Conservation (phyloP, 2,113 vertebrate genomes). For the Xenopus borealis region DNA sequence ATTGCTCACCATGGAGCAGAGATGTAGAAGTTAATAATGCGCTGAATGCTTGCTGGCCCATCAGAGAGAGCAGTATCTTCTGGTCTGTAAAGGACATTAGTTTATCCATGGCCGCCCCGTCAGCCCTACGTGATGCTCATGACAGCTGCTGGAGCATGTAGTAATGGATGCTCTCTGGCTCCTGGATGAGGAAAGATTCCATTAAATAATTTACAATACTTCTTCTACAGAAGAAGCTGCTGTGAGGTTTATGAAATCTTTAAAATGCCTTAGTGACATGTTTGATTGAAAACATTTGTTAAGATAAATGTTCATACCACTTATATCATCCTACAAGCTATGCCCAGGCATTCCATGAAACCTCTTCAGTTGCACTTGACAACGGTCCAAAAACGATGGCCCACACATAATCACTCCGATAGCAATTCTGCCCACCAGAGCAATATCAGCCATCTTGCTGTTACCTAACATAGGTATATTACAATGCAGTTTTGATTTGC, state of each 20-base stretch:
- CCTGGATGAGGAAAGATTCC: conserved; percentile 8
- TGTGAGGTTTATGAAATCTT: conserved; percentile 18
- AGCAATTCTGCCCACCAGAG: no score
- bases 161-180: conserved; percentile 1
- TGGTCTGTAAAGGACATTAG: neutral
- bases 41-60: conserved; percentile 25
- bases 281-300: conserved; percentile 38
- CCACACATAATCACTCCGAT: no score
- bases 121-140: neutral
- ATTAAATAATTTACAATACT: conserved; percentile 39
- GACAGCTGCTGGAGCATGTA: conserved; percentile 20
- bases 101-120: neutral
- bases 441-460: no score
- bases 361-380: no score
- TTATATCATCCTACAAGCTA: no score
- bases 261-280: conserved; percentile 16
- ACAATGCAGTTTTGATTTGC: no score
- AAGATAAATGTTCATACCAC: neutral
- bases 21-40: conserved; percentile 4
- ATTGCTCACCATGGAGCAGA: conserved; percentile 18
- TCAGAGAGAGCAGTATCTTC: conserved; percentile 18
- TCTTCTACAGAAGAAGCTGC: conserved; percentile 12
- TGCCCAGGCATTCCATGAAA: no score
- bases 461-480: no score
- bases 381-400: no score